Conservation (phyloP, 2,113 vertebrate genomes). For the Mungos mungo region DNA sequence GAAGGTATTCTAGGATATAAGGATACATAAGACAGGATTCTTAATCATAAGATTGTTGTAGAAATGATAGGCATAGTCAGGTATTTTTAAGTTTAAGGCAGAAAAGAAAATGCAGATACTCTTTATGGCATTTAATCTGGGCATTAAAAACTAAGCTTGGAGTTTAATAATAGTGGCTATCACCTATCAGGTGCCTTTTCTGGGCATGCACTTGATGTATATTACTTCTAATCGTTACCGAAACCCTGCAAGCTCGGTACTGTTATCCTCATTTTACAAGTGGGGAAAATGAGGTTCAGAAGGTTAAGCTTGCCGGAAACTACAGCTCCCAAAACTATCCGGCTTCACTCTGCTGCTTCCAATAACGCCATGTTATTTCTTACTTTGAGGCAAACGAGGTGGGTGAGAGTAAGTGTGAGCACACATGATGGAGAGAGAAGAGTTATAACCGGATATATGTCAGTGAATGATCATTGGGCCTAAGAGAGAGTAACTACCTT, state of each 20-base stretch:
- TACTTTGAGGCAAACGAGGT: background rate
- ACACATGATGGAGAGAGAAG: background rate
- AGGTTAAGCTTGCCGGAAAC: slow-evolving; percentile 19
- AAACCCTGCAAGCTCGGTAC: background rate
- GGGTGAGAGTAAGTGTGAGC: background rate
- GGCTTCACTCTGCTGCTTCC: background rate
- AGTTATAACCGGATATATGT: background rate
- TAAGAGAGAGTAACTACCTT: slow-evolving; percentile 24
- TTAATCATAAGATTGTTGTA: background rate
- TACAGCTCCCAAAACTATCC: background rate
- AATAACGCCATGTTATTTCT: slow-evolving; percentile 22
- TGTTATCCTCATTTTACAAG: slow-evolving; percentile 18
- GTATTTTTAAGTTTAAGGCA: background rate
- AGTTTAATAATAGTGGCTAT: background rate
- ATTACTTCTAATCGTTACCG: slow-evolving; percentile 11
- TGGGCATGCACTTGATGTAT: background rate
- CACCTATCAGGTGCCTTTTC: slow-evolving; percentile 13
- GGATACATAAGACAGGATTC: background rate
- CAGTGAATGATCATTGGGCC: background rate
- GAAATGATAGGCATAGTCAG: background rate
- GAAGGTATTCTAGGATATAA: background rate
- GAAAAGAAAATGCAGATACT: background rate
- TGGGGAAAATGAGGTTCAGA: background rate
- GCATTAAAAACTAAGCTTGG: background rate
- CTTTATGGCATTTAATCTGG: slow-evolving; percentile 7